A percentile compares a stretch with the other conserved stretches of the same genome.
These are phyloP conservation scores for Alviniconcha strummeri DNA, from an alignment of 2,888 invertebrate genomes.

Conservation along the genomic window DNA sequence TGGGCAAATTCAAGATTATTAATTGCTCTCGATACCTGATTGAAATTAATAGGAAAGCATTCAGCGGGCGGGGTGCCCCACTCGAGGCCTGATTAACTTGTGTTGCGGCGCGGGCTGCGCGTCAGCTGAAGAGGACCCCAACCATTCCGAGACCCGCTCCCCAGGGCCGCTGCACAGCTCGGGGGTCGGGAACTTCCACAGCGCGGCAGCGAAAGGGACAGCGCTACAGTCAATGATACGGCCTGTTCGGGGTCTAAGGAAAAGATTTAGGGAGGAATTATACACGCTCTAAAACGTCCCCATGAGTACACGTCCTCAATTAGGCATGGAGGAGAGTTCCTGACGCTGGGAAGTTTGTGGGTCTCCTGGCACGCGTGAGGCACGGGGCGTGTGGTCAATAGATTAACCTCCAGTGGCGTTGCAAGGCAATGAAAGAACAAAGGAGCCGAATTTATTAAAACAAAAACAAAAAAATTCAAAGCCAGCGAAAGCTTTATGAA, in stretches of 20 bases:
- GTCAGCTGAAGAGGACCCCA: neutral
- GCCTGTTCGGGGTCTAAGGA: neutral
- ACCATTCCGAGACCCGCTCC: neutral
- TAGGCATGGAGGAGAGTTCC: neutral
- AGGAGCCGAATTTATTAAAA: too few species aligned
- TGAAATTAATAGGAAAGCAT: constrained; percentile 39
- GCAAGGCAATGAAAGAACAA: too few species aligned
- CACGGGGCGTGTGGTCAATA: too few species aligned
- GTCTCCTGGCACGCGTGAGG: too few species aligned
- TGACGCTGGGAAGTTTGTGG: too few species aligned
- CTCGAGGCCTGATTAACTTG: constrained; percentile 25
- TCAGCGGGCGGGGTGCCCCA: constrained; percentile 14
- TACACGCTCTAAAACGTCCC: neutral
- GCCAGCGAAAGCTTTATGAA: too few species aligned
- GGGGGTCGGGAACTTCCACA: neutral
- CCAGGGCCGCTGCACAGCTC: neutral
- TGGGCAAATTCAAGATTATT: constrained; percentile 50
- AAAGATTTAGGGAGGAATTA: constrained; percentile 15
- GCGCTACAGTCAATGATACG: neutral
- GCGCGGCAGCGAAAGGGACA: neutral
- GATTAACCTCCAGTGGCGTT: too few species aligned
- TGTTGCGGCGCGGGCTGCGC: neutral
- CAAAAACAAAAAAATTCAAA: too few species aligned
- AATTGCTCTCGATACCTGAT: constrained; percentile 47
- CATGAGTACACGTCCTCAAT: neutral